A percentile compares a stretch with the other conserved stretches of the same genome.
Evolutionary conservation across 2,113 vertebrate species (phyloP).

Genomic region (Channa argus): DNA sequence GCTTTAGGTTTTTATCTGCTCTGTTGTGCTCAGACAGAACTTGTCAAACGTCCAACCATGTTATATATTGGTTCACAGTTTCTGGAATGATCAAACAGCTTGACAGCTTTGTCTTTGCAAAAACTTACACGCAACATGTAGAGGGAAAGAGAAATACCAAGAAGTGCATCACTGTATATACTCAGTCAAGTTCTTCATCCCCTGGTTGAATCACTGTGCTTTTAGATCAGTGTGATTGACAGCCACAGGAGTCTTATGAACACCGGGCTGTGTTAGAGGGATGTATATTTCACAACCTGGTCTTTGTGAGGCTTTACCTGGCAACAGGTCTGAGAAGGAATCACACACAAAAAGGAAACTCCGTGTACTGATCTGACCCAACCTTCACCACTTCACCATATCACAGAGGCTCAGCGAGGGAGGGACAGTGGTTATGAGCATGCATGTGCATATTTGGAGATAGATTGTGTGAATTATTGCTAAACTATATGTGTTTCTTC

Average conservation of each 20-base stretch:
- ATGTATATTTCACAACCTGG: slow-evolving; percentile 62
- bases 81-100: slow-evolving; percentile 37
- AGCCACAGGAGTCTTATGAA: slow-evolving; percentile 61
- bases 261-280: slow-evolving; percentile 58
- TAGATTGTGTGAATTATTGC: slow-evolving; percentile 18
- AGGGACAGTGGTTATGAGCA: slow-evolving; percentile 40
- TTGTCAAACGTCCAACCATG: slow-evolving; percentile 10
- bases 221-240: slow-evolving; percentile 70
- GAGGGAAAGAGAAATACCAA: slow-evolving; percentile 6
- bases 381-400: slow-evolving; percentile 47
- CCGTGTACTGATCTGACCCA: slow-evolving; percentile 32
- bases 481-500: slow-evolving; percentile 8
- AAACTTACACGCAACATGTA: slow-evolving; percentile 43
- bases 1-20: slow-evolving; percentile 8
- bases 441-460: slow-evolving; percentile 29
- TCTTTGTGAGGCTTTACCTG: slow-evolving; percentile 66
- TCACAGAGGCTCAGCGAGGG: slow-evolving; percentile 37
- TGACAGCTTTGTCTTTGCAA: not conserved
- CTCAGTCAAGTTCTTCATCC: slow-evolving; percentile 58
- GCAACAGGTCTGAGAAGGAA: slow-evolving; percentile 54
- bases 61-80: slow-evolving; percentile 9
- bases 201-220: slow-evolving; percentile 42
- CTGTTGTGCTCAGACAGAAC: slow-evolving; percentile 1
- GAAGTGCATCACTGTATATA: slow-evolving; percentile 31
- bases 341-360: slow-evolving; percentile 36